Conservation (phyloP, 1,140 invertebrate species). For the Brachionus angularis region DNA sequence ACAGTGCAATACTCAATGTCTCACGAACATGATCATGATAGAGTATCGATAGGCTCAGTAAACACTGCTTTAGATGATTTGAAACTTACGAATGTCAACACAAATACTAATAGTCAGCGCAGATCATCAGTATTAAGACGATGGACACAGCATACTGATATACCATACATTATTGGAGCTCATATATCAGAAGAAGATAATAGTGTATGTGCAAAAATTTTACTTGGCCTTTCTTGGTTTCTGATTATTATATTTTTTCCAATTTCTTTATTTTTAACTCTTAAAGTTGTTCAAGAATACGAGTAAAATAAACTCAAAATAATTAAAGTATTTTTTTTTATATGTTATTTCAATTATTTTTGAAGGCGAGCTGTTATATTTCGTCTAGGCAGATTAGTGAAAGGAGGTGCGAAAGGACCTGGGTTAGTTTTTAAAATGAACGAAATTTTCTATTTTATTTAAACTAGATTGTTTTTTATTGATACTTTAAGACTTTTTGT, state of each 20-base stretch:
- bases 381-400: slow-evolving; percentile 32
- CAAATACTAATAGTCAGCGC: not conserved
- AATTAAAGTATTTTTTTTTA: not conserved
- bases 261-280: slow-evolving; percentile 11
- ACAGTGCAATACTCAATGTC: too few species aligned
- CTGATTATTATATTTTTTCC: slow-evolving; percentile 42
- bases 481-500: slow-evolving; percentile 4
- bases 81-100: not conserved
- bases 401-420: slow-evolving; percentile 44
- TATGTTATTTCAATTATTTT: not conserved
- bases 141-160: slow-evolving; percentile 35
- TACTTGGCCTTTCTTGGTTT: slow-evolving; percentile 21
- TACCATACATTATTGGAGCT: slow-evolving; percentile 42
- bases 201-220: slow-evolving; percentile 9
- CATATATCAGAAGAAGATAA: slow-evolving; percentile 11
- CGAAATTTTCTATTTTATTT: not conserved
- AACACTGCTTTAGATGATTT: not conserved
- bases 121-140: slow-evolving; percentile 2
- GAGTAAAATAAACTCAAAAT: slow-evolving; percentile 8
- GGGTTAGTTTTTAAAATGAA: slow-evolving; percentile 14
- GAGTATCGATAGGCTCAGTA: slow-evolving; percentile 4
- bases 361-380: slow-evolving; percentile 45
- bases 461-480: too few species aligned
- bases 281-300: slow-evolving; percentile 44
- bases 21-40: slow-evolving; percentile 22